Percentiles rank a stretch among this genome's conserved stretches.
Evolutionary conservation across 2,113 vertebrate species (phyloP).

Genomic region (Daboia siamensis): DNA sequence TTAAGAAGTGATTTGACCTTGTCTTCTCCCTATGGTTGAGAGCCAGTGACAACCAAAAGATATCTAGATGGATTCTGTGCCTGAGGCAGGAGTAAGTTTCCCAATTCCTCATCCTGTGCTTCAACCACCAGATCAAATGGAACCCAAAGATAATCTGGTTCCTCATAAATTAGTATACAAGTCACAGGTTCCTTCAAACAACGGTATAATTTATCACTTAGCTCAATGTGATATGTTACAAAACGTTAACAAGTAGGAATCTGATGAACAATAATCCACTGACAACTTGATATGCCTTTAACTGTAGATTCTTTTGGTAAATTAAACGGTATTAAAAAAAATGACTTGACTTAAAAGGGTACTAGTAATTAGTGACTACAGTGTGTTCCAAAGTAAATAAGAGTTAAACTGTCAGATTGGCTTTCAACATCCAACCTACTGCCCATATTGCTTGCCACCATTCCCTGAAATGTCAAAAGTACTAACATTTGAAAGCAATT

Average conservation of each 20-base stretch:
- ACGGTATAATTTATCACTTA: not conserved
- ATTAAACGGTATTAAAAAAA: not conserved
- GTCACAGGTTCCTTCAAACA: not conserved
- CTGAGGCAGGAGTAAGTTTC: not conserved
- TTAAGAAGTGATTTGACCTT: not conserved
- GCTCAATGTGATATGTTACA: not conserved
- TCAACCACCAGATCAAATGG: not conserved
- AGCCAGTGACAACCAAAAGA: not conserved
- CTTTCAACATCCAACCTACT: not conserved
- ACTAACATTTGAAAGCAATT: constrained; percentile 26
- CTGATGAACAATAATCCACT: not conserved
- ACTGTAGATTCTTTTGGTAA: not conserved
- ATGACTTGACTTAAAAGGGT: not conserved
- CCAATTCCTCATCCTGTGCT: not conserved
- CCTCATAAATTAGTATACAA: not conserved
- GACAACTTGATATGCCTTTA: not conserved
- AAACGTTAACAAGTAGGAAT: not conserved
- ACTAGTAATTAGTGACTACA: not conserved
- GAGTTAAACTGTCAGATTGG: not conserved
- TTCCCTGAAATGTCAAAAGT: constrained; percentile 18
- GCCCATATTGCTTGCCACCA: not conserved
- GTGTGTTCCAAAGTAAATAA: not conserved
- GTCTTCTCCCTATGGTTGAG: not conserved
- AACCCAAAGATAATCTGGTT: not conserved
- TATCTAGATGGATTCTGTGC: not conserved